Evolutionary conservation across 2,797 vertebrate genomes (phyloP).

Genomic region (Halcyon badia): DNA sequence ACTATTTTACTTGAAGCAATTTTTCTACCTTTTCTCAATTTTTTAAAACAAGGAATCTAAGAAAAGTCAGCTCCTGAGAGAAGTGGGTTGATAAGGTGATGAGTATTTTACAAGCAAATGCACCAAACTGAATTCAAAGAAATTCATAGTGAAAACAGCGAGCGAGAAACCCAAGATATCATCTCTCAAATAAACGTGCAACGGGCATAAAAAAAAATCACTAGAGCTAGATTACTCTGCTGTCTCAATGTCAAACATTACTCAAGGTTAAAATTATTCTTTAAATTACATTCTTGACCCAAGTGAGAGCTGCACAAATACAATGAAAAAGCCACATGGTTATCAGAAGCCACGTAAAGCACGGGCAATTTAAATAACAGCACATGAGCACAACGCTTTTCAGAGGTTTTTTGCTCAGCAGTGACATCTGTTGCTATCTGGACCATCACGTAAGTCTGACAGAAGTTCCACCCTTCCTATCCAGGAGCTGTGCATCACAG

Average conservation of each 20-base stretch:
- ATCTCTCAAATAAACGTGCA: not conserved
- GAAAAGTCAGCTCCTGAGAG: not conserved
- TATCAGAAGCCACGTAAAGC: not conserved
- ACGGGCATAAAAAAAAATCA: not conserved
- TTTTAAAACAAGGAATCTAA: not conserved
- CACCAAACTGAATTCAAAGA: not conserved
- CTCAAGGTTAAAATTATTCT: not conserved
- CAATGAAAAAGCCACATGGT: not conserved
- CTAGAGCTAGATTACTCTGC: not conserved
- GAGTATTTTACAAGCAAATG: not conserved
- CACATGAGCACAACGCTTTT: not conserved
- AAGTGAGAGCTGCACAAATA: not conserved
- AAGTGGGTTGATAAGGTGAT: not conserved
- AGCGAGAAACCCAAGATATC: not conserved
- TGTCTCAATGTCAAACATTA: constrained; percentile 23
- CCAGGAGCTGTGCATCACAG: constrained; percentile 51
- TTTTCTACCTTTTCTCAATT: not conserved
- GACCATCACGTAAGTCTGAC: not conserved
- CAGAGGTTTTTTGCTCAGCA: not conserved
- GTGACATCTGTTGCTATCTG: constrained; percentile 15
- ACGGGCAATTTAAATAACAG: not conserved
- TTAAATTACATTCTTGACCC: not conserved
- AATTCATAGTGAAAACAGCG: not conserved
- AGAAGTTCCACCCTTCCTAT: constrained; percentile 44
- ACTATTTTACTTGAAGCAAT: not conserved